A percentile compares a stretch with the other conserved stretches of the same genome.
phyloP scores from a whole-genome alignment of 2,113 vertebrate genomes.

The Strix uralensis region DNA sequence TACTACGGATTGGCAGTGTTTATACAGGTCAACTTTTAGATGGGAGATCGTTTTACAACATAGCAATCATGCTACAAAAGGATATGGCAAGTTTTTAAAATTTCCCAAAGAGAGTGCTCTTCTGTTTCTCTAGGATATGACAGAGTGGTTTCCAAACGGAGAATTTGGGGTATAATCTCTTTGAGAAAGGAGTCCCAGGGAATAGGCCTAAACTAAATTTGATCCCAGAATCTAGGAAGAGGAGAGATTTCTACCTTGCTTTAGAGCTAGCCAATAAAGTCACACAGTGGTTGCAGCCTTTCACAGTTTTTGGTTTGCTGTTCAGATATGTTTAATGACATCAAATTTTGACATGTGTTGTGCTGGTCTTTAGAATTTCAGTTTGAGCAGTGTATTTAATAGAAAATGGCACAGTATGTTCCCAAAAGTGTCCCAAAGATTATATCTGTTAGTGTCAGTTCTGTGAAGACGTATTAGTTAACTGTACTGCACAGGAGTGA shows the following conservation, averaged over 20 bases:
- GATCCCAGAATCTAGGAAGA: not conserved
- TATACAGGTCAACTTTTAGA: not conserved
- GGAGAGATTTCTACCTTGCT: not conserved
- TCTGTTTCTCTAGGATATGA: not conserved
- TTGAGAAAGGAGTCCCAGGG: not conserved
- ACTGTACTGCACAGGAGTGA: slow-evolving; percentile 34
- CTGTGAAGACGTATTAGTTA: slow-evolving; percentile 49
- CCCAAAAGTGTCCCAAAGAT: slow-evolving; percentile 39
- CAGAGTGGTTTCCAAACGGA: not conserved
- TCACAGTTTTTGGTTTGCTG: not conserved
- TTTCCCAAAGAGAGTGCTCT: not conserved
- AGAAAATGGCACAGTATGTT: slow-evolving; percentile 34
- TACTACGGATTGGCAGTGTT: not conserved
- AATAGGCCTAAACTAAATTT: not conserved
- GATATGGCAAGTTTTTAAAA: not conserved
- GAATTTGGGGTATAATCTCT: not conserved
- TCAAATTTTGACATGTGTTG: not conserved
- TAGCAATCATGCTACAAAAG: not conserved
- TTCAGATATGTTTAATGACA: not conserved
- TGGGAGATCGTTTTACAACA: not conserved
- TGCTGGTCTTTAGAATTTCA: slow-evolving; percentile 4
- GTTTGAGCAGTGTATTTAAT: slow-evolving; percentile 7
- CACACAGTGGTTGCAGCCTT: not conserved
- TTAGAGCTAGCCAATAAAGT: not conserved
- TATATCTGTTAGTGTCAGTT: slow-evolving; percentile 24